phyloP scores from a whole-genome alignment of 2,888 invertebrate species.

The Parascotia fuliginaria region DNA sequence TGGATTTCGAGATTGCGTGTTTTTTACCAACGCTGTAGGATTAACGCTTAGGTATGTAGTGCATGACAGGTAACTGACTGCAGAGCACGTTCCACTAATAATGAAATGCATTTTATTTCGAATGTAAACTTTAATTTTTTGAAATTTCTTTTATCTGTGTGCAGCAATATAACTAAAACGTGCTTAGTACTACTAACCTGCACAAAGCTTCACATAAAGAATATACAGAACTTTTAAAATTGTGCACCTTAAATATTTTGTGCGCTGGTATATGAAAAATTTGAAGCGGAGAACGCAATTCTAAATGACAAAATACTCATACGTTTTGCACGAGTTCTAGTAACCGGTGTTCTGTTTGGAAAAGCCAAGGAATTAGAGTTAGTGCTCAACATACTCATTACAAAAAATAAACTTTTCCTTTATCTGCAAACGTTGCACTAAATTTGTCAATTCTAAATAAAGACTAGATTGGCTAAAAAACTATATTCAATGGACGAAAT shows the following conservation, averaged over 20 bases:
- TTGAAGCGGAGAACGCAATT: constrained; percentile 1
- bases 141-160: background rate
- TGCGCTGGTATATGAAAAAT: constrained; percentile 21
- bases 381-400: too few species aligned
- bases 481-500: too few species aligned
- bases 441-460: too few species aligned
- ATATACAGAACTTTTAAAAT: constrained; percentile 27
- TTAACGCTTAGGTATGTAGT: too few species aligned
- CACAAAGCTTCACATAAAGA: constrained; percentile 13
- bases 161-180: constrained; percentile 8
- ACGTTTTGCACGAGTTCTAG: constrained; percentile 19
- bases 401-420: too few species aligned
- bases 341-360: constrained; percentile 11
- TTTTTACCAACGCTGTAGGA: too few species aligned
- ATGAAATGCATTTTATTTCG: too few species aligned
- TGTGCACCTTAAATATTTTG: constrained; percentile 24
- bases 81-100: background rate
- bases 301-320: constrained; percentile 13
- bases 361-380: background rate
- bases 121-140: background rate
- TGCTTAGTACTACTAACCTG: constrained; percentile 9
- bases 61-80: too few species aligned
- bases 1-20: too few species aligned
- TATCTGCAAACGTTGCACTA: too few species aligned
- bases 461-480: too few species aligned